These are phyloP conservation scores for Petrolisthes cinctipes DNA, from an alignment of 2,888 invertebrate genomes.

Conservation along the genomic window DNA sequence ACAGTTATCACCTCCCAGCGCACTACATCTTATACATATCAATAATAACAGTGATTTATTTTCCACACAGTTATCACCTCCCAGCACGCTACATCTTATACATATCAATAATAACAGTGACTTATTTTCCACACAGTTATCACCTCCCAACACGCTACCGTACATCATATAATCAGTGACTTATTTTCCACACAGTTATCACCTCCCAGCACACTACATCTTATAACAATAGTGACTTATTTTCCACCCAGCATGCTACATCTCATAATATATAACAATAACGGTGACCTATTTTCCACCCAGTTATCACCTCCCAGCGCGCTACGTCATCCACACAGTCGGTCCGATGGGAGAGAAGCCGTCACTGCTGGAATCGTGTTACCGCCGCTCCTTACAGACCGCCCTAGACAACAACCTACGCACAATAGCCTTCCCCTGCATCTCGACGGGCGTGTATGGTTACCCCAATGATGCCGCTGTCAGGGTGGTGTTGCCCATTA, in stretches of 20 bases:
- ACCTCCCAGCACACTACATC: no score
- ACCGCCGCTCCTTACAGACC: conserved; percentile 77
- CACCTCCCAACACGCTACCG: conserved; percentile 85
- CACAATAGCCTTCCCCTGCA: conserved; percentile 86
- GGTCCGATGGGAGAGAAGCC: conserved; percentile 84
- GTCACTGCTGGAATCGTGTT: conserved; percentile 78
- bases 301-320: conserved; percentile 81
- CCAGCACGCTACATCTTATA: conserved; percentile 72
- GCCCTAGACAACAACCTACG: conserved; percentile 74
- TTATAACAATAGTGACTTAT: no score
- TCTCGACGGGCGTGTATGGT: conserved; percentile 91
- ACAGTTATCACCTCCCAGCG: conserved; percentile 79
- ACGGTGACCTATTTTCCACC: not conserved
- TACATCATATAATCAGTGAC: conserved; percentile 88
- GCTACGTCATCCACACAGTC: conserved; percentile 91
- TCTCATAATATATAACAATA: no score
- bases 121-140: conserved; percentile 68
- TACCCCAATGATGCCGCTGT: conserved; percentile 86
- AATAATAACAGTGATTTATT: not conserved
- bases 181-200: no score
- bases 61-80: conserved; percentile 73
- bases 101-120: not conserved
- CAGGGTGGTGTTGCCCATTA: conserved; percentile 79
- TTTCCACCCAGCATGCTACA: no score
- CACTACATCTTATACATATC: conserved; percentile 84